These are phyloP conservation scores for Andrena bucephala DNA, from an alignment of 2,888 invertebrate genomes.

Conservation along the genomic window DNA sequence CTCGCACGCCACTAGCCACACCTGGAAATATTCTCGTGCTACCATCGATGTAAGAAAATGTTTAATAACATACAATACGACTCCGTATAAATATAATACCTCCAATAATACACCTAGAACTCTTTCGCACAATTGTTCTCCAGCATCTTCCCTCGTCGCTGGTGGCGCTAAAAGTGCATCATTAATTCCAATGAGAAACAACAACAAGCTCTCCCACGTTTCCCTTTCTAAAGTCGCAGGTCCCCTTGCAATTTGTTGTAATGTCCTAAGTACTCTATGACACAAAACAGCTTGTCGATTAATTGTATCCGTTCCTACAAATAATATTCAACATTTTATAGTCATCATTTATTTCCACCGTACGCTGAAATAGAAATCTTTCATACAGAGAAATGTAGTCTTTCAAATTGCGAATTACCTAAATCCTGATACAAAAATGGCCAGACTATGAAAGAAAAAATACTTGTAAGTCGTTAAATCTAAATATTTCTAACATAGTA, in stretches of 20 bases:
- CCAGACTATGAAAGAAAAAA: conserved; percentile 91
- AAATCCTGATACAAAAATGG: conserved; percentile 95
- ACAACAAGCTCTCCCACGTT: conserved; percentile 95
- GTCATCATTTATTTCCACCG: conserved; percentile 3
- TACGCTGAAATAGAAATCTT: conserved; percentile 19
- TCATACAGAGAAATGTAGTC: conserved; percentile 31
- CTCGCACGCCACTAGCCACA: conserved; percentile 91
- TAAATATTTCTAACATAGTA: conserved; percentile 11
- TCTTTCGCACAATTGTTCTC: conserved; percentile 97
- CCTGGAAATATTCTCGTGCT: conserved; percentile 75
- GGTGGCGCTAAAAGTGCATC: conserved; percentile 96
- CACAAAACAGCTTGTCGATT: conserved; percentile 97
- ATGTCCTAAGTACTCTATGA: conserved; percentile 94
- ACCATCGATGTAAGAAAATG: conserved; percentile 6
- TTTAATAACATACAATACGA: neutral
- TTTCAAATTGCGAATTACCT: conserved; percentile 87
- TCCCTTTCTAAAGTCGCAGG: conserved; percentile 92
- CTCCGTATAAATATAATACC: conserved; percentile 84
- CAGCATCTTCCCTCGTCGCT: conserved; percentile 97
- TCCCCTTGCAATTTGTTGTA: conserved; percentile 92
- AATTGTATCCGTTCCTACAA: conserved; percentile 93
- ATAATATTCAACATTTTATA: conserved; percentile 43
- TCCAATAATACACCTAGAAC: conserved; percentile 97
- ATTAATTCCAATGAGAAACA: conserved; percentile 95
- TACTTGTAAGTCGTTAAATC: conserved; percentile 34